Evolutionary conservation across 2,888 invertebrate genomes (phyloP), one percentile per base, ranked within the genome.

Genomic region (Glaucopsyche alexis): DNA sequence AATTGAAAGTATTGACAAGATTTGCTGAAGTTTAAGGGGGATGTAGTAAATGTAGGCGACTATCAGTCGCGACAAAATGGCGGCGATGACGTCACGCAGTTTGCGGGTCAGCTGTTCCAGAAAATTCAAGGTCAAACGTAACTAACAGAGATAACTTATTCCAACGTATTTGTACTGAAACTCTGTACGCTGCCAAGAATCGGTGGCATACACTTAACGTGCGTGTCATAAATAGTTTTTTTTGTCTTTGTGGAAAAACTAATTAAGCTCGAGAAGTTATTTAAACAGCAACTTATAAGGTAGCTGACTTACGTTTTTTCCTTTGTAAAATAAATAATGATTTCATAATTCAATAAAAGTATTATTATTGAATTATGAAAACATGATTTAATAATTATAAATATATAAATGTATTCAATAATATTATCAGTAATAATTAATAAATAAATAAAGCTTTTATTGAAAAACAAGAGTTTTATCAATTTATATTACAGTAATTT

Each of bases 51-150:
- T 77, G 77, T 77, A 74, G 79, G 81, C 82, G 81, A 75, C 82
- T 50, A 19, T 2, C 70, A 49, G 81, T 78, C 82, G 83, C 81
- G 88, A 76, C 88, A 71, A 7, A 7, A 16, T 19, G 87, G 82
- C 87, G 84, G 83, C 87, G 55, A 80, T 87, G 88, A 88, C 87
- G 88, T 88, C 85, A 86, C 75, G 74, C 80, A 75, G 81, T 84
- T 78, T 80, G 79, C 82, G 83, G 87, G 88, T 88, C 82, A 88
- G 80, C 83, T 74, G 85, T 65, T 65, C 40, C 50, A 29, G 47
- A 65, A 60, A 74, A 80, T 84, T 85, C 87, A 88, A 87, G 87
- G 88, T 85, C 19, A 42, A 45, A 45, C 8, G 67, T 67, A 45
- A 45, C 60, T 38, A 38, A 60, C 60, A 60, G 60, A 42, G 6